A percentile compares a stretch with the other conserved stretches of the same genome.
These are phyloP conservation scores for Cyanocitta stelleri DNA, from an alignment of 2,113 vertebrate genomes.

Conservation along the genomic window DNA sequence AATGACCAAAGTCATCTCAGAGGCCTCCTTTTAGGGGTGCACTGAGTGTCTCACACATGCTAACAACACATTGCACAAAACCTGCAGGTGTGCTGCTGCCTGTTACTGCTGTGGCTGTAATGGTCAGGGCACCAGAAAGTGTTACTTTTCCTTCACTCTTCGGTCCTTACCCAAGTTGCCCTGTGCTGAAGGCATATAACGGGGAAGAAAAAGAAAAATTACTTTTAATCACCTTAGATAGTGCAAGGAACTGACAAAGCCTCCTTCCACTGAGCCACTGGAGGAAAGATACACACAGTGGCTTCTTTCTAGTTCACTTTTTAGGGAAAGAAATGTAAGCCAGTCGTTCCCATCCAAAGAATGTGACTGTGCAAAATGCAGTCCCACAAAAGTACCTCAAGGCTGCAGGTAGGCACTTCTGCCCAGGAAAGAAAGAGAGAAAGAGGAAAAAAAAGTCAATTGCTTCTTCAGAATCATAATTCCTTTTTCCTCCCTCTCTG, in stretches of 20 bases:
- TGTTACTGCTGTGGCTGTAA: background rate
- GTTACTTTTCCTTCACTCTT: background rate
- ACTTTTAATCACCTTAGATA: background rate
- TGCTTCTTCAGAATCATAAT: background rate
- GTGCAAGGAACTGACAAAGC: background rate
- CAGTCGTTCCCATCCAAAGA: background rate
- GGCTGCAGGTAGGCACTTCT: background rate
- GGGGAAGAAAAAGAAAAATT: background rate
- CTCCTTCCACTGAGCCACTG: background rate
- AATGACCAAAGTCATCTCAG: accelerated
- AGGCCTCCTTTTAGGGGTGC: background rate
- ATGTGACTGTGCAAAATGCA: background rate
- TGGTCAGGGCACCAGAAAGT: background rate
- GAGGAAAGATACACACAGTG: background rate
- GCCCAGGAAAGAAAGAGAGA: background rate
- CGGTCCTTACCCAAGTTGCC: background rate
- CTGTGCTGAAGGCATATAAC: background rate
- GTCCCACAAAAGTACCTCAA: background rate
- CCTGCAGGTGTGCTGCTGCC: background rate
- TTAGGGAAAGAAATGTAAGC: background rate
- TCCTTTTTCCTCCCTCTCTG: background rate
- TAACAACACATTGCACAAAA: background rate
- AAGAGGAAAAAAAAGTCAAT: background rate
- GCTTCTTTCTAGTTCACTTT: background rate
- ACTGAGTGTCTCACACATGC: accelerated